These are phyloP conservation scores for Lasiommata megera DNA, from an alignment of 2,888 invertebrate species.

Conservation along the genomic window DNA sequence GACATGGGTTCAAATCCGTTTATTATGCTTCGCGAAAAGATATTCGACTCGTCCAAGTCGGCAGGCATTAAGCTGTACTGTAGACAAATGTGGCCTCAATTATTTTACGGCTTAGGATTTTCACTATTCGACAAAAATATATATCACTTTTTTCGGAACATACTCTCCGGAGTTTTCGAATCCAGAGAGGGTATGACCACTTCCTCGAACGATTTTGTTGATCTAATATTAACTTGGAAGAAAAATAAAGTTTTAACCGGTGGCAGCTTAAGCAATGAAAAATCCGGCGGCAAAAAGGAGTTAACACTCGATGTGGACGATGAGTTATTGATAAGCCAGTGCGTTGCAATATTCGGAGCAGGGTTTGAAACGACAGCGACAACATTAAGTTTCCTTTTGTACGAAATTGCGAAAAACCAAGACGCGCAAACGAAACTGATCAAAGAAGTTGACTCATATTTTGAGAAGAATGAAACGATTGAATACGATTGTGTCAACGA, in stretches of 20 bases:
- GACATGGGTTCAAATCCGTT: constrained; percentile 49
- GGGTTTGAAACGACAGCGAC: constrained; percentile 57
- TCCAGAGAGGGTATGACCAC: constrained; percentile 44
- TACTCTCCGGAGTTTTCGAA: constrained; percentile 45
- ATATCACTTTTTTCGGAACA: constrained; percentile 42
- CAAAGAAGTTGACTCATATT: constrained; percentile 48
- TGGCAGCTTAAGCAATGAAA: constrained; percentile 45
- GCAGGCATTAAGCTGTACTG: constrained; percentile 41
- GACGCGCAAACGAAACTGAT: constrained; percentile 40
- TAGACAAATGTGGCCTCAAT: constrained; percentile 50
- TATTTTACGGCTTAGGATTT: constrained; percentile 52
- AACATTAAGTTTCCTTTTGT: constrained; percentile 45
- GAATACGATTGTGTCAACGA: constrained; percentile 50
- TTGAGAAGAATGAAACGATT: constrained; percentile 40
- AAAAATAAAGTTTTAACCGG: constrained; percentile 45
- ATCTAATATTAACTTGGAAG: constrained; percentile 49
- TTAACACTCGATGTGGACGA: constrained; percentile 50
- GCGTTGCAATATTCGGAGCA: constrained; percentile 67
- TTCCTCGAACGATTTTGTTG: constrained; percentile 52
- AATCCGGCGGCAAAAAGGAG: constrained; percentile 35
- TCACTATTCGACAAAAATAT: constrained; percentile 40
- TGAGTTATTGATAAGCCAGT: constrained; percentile 74
- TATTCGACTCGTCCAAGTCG: constrained; percentile 41
- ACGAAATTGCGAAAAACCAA: constrained; percentile 48
- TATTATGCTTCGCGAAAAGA: constrained; percentile 39